A percentile compares a stretch with the other conserved stretches of the same genome.
phyloP scores from a whole-genome alignment of 1,140 invertebrate species.

The Scaptomyza graminum region DNA sequence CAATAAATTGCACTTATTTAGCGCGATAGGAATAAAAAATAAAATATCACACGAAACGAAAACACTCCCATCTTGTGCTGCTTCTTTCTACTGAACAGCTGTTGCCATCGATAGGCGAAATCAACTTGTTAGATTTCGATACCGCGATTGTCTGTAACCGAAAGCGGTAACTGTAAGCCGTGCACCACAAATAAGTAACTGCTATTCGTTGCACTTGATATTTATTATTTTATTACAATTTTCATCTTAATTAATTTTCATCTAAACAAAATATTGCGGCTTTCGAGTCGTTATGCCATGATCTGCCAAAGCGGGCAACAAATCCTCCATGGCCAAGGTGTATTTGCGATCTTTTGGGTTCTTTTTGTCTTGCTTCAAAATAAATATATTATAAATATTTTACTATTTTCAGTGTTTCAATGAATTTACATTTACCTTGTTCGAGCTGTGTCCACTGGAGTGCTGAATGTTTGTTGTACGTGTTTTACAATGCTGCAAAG shows the following conservation, averaged over 20 bases:
- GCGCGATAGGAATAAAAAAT: conserved; percentile 58
- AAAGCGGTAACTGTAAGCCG: conserved; percentile 11
- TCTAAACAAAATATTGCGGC: conserved; percentile 89
- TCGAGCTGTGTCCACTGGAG: conserved; percentile 77
- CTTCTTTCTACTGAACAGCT: conserved; percentile 83
- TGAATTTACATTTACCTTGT: conserved; percentile 48
- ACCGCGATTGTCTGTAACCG: background rate
- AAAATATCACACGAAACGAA: conserved; percentile 54
- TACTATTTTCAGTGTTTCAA: background rate
- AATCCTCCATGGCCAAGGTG: conserved; percentile 96
- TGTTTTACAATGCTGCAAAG: conserved; percentile 97
- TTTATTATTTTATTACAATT: conserved; percentile 58
- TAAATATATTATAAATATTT: background rate
- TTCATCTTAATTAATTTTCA: background rate
- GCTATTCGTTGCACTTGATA: background rate
- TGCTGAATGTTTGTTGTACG: conserved; percentile 89
- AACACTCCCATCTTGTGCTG: conserved; percentile 73
- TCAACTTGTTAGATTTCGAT: conserved; percentile 46
- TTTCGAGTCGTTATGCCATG: conserved; percentile 98
- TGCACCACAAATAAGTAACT: background rate
- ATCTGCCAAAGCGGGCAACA: conserved; percentile 95
- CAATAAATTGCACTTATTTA: conserved; percentile 49
- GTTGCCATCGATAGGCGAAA: conserved; percentile 37
- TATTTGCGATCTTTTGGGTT: conserved; percentile 93
- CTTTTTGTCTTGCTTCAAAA: conserved; percentile 55